Percentiles rank a stretch among this genome's conserved stretches.
Conservation (phyloP, 2,797 vertebrate genomes). For the Ciconia nigra region DNA sequence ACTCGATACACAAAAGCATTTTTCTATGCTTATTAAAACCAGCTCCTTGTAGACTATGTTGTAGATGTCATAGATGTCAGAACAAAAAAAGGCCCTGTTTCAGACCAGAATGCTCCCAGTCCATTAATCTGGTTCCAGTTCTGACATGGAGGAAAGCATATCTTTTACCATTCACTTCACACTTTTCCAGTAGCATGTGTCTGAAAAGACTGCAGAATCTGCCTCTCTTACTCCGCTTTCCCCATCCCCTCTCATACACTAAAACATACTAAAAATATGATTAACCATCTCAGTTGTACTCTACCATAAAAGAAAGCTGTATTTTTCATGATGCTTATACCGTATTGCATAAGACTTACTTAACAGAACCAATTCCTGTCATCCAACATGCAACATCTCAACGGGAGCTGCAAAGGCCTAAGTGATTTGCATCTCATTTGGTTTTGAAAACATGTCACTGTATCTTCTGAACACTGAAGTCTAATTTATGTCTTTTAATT, state of each 20-base stretch:
- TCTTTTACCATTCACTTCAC: background rate
- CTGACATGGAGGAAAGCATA: background rate
- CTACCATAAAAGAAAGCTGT: background rate
- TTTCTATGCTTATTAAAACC: background rate
- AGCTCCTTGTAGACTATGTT: background rate
- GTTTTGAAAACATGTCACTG: background rate
- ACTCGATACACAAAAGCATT: background rate
- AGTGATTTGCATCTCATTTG: background rate
- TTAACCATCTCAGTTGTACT: background rate
- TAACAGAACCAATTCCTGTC: background rate
- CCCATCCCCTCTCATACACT: background rate
- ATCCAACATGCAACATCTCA: background rate
- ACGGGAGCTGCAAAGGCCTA: background rate
- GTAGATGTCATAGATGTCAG: background rate
- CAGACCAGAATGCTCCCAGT: background rate
- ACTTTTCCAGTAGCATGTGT: background rate
- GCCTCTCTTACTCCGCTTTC: background rate
- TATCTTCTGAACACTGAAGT: background rate
- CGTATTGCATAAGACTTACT: background rate
- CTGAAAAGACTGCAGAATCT: background rate
- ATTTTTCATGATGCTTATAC: background rate
- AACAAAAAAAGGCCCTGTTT: background rate
- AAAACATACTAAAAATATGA: background rate
- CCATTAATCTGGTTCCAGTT: background rate
- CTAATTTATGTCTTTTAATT: background rate